phyloP scores from a whole-genome alignment of 2,888 invertebrate species.

The Zaprionus obscuricornis region DNA sequence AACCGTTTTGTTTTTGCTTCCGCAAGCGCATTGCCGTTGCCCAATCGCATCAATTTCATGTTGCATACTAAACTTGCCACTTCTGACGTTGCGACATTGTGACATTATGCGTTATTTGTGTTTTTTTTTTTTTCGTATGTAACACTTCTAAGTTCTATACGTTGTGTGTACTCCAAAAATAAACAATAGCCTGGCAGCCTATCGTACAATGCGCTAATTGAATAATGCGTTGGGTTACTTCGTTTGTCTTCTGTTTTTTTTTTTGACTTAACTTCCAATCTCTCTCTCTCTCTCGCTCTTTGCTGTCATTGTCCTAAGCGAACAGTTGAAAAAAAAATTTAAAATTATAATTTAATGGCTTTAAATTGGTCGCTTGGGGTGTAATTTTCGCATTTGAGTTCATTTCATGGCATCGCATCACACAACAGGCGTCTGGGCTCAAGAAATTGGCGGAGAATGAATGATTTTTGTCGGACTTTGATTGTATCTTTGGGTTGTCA shows the following conservation, averaged over 20 bases:
- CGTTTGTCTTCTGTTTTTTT: conserved; percentile 43
- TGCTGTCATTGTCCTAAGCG: conserved; percentile 48
- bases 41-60: conserved; percentile 41
- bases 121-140: too few species aligned
- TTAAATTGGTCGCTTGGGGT: conserved; percentile 78
- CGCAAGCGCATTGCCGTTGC: conserved; percentile 45
- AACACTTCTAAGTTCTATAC: too few species aligned
- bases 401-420: conserved; percentile 54
- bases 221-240: conserved; percentile 67
- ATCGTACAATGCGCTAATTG: conserved; percentile 70
- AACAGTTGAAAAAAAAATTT: conserved; percentile 58
- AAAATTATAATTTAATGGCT: conserved; percentile 79
- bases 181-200: conserved; percentile 17
- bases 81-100: too few species aligned
- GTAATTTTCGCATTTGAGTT: conserved; percentile 77
- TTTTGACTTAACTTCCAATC: conserved; percentile 27
- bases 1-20: conserved; percentile 38
- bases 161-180: conserved; percentile 54
- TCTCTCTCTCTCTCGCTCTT: conserved; percentile 13
- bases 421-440: conserved; percentile 27
- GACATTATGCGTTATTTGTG: too few species aligned
- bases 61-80: conserved; percentile 25
- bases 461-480: conserved; percentile 35
- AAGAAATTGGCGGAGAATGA: conserved; percentile 46
- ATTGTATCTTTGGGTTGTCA: conserved; percentile 30